These are phyloP conservation scores for Caenorhabditis sp. DNA, from an alignment of 2,888 invertebrate genomes.

Conservation along the genomic window DNA sequence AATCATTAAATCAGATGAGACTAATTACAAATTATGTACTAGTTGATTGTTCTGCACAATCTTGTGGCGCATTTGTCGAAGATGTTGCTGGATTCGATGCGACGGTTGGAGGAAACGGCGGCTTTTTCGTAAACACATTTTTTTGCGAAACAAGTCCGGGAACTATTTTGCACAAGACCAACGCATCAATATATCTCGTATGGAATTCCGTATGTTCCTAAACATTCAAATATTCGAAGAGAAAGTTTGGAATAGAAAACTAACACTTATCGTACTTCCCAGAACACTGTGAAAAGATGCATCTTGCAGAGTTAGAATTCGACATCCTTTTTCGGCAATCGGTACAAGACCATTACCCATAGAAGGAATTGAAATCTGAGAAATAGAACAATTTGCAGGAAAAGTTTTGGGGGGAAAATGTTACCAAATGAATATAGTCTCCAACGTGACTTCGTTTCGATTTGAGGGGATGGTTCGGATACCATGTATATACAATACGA, in stretches of 20 bases:
- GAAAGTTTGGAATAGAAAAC: too few species aligned
- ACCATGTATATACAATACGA: conserved; percentile 78
- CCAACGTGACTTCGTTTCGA: conserved; percentile 88
- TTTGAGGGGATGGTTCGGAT: conserved; percentile 88
- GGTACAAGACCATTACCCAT: conserved; percentile 49
- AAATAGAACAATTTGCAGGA: background rate
- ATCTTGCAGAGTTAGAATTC: conserved; percentile 15
- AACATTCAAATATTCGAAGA: background rate
- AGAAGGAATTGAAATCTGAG: conserved; percentile 39
- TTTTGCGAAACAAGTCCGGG: conserved; percentile 31
- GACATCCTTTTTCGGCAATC: conserved; percentile 44
- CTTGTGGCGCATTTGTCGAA: background rate
- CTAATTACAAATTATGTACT: background rate
- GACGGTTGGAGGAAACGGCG: conserved; percentile 27
- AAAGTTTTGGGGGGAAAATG: background rate
- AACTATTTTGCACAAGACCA: conserved; percentile 29
- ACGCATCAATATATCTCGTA: conserved; percentile 25
- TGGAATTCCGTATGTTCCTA: conserved; percentile 39
- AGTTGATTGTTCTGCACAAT: background rate
- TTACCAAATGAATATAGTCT: conserved; percentile 74
- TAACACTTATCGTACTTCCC: conserved; percentile 10
- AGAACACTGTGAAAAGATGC: conserved; percentile 8
- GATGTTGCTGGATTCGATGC: background rate
- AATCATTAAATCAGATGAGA: background rate
- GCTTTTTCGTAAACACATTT: conserved; percentile 32